These are phyloP conservation scores for Drosophila longiperda DNA, from an alignment of 2,888 invertebrate genomes.

Conservation along the genomic window DNA sequence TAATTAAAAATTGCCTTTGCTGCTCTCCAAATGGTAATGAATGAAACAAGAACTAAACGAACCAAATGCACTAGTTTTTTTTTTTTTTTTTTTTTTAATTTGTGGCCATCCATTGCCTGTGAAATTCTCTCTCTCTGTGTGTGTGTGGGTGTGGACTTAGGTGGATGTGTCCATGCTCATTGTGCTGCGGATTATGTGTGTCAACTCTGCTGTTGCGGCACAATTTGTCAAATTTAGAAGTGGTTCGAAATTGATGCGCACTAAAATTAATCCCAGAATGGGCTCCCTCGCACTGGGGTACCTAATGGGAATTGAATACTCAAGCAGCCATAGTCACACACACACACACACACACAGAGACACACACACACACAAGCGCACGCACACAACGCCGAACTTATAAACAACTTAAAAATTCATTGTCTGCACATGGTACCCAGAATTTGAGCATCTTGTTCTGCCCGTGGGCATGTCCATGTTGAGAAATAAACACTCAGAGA, in stretches of 20 bases:
- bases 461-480: slow-evolving; percentile 45
- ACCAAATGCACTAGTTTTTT: slow-evolving; percentile 36
- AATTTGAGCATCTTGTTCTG: slow-evolving; percentile 39
- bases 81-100: slow-evolving; percentile 3
- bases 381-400: slow-evolving; percentile 53
- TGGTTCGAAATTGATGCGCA: slow-evolving; percentile 71
- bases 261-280: slow-evolving; percentile 56
- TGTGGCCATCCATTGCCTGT: slow-evolving; percentile 20
- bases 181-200: slow-evolving; percentile 46
- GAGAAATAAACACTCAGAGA: slow-evolving; percentile 27
- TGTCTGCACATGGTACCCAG: slow-evolving; percentile 76
- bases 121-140: background rate
- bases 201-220: slow-evolving; percentile 48
- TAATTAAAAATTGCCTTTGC: slow-evolving; percentile 77
- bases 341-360: background rate
- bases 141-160: slow-evolving; percentile 2
- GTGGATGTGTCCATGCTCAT: background rate
- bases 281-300: slow-evolving; percentile 1
- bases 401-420: slow-evolving; percentile 82
- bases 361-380: background rate
- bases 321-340: background rate
- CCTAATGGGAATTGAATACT: slow-evolving; percentile 17
- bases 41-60: slow-evolving; percentile 17
- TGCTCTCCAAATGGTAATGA: slow-evolving; percentile 63
- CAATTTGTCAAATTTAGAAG: slow-evolving; percentile 78